These are phyloP conservation scores for Gobio gobio DNA, from an alignment of 2,113 vertebrate species.

Conservation along the genomic window DNA sequence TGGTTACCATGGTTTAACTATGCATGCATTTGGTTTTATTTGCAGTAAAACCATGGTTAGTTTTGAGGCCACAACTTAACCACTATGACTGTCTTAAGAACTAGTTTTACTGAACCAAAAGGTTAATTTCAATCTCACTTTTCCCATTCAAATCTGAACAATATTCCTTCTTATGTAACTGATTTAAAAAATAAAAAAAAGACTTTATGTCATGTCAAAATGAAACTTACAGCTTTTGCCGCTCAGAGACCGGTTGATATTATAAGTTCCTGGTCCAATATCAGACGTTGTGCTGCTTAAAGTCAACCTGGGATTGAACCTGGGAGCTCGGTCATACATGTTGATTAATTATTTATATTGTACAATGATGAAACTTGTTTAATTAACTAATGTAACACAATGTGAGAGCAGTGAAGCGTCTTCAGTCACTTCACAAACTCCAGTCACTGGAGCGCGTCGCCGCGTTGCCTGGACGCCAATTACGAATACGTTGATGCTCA, in stretches of 20 bases:
- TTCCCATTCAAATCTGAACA: too few relatives aligned
- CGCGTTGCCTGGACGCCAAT: slow-evolving; percentile 38
- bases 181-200: neutral
- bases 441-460: slow-evolving; percentile 30
- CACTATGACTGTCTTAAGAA: too few relatives aligned
- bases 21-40: too few relatives aligned
- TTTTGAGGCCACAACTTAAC: too few relatives aligned
- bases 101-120: too few relatives aligned
- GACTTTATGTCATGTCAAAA: neutral
- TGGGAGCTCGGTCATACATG: slow-evolving; percentile 71
- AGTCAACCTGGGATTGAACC: slow-evolving; percentile 58
- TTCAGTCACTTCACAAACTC: neutral
- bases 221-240: slow-evolving; percentile 58
- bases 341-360: slow-evolving; percentile 6
- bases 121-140: too few relatives aligned
- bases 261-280: slow-evolving; percentile 73
- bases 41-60: too few relatives aligned
- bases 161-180: too few relatives aligned
- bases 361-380: neutral
- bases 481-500: neutral
- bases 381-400: neutral
- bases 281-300: slow-evolving; percentile 47
- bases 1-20: too few relatives aligned
- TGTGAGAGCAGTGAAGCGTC: neutral
- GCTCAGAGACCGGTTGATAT: slow-evolving; percentile 33